These are phyloP conservation scores for Thalassophryne amazonica DNA, from an alignment of 2,797 vertebrate genomes.

Conservation along the genomic window DNA sequence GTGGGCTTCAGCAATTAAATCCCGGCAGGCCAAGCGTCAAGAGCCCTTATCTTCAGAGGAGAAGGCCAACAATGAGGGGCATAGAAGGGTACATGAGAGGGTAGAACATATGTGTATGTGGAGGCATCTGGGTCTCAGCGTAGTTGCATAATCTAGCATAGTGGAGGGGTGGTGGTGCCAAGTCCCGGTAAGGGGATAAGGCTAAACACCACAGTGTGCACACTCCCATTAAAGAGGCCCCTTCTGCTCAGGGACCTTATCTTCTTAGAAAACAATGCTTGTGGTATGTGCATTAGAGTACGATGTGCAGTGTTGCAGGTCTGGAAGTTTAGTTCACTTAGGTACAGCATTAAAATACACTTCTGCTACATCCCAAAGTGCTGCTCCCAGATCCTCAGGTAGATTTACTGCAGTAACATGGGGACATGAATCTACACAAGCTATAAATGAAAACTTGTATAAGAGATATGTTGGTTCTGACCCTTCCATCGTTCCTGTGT, in stretches of 20 bases:
- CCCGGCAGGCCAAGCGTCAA: conserved; percentile 60
- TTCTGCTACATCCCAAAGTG: neutral
- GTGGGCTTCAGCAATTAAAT: conserved; percentile 63
- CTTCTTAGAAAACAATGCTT: conserved; percentile 28
- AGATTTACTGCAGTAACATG: conserved; percentile 20
- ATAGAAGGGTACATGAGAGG: conserved; percentile 33
- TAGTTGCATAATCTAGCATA: conserved; percentile 43
- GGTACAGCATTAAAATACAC: conserved; percentile 4
- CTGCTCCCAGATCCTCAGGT: neutral
- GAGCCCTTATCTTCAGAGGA: conserved; percentile 64
- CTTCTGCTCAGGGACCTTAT: conserved; percentile 27
- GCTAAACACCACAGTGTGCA: conserved; percentile 33
- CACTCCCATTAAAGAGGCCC: conserved; percentile 38
- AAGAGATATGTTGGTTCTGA: neutral
- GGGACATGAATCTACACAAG: conserved; percentile 3
- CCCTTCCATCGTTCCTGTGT: neutral
- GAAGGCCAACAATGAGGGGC: conserved; percentile 47
- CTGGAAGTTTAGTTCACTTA: neutral
- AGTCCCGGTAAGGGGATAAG: conserved; percentile 43
- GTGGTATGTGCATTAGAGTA: conserved; percentile 32
- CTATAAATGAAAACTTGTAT: conserved; percentile 7
- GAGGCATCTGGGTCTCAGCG: conserved; percentile 30
- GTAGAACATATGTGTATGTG: conserved; percentile 6
- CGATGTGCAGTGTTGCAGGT: conserved; percentile 27
- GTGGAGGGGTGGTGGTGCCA: conserved; percentile 21